Percentiles rank a stretch among this genome's conserved stretches.
Conservation (phyloP, 2,888 invertebrate genomes). For the Salticus scenicus region DNA sequence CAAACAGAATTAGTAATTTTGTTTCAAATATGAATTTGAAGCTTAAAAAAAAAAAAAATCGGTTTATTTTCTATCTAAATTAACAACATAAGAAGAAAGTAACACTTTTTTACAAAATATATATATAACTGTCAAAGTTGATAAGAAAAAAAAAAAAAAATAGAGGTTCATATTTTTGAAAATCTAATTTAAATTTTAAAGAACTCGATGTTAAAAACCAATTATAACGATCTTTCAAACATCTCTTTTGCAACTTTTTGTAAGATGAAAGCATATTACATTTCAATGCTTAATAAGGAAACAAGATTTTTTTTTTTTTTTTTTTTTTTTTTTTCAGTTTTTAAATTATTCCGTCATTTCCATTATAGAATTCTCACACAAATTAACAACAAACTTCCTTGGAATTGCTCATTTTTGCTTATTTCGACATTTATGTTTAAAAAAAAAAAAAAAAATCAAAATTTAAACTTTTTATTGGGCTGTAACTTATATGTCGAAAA, state of each 20-base stretch:
- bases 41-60: no score
- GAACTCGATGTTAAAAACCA: not conserved
- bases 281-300: not conserved
- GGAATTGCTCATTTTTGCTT: not conserved
- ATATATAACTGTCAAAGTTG: not conserved
- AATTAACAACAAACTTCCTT: not conserved
- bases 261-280: not conserved
- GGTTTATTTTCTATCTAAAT: not conserved
- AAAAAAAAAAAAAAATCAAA: constrained; percentile 31
- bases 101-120: not conserved
- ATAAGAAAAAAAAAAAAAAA: not conserved
- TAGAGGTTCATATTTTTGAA: no score
- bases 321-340: no score
- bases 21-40: no score
- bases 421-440: not conserved
- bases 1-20: no score
- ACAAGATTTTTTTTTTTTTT: no score
- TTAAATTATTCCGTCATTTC: not conserved
- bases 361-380: constrained; percentile 5
- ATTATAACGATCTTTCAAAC: not conserved
- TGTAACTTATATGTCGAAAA: not conserved
- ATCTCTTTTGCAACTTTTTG: not conserved
- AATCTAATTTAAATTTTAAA: not conserved
- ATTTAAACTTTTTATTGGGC: constrained; percentile 35
- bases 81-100: not conserved